Conservation (phyloP, 2,113 vertebrate species). For the Edolisoma coerulescens region DNA sequence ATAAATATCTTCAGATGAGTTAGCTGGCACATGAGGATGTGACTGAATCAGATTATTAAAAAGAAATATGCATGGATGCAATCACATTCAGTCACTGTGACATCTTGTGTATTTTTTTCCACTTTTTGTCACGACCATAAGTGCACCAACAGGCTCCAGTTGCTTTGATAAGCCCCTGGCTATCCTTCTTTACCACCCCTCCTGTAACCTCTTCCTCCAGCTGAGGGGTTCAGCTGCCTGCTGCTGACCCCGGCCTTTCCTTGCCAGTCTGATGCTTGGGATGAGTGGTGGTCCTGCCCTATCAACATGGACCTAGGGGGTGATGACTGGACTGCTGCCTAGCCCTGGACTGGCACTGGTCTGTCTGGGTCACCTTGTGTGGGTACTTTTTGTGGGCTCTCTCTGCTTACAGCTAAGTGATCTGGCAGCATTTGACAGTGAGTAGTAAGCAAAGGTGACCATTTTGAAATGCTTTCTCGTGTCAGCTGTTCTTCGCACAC, state of each 20-base stretch:
- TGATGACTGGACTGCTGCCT: neutral
- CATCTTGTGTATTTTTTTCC: neutral
- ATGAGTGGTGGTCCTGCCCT: neutral
- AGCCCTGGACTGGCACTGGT: neutral
- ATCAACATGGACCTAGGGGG: fast-evolving
- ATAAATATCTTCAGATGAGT: neutral
- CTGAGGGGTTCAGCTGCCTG: neutral
- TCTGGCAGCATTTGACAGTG: neutral
- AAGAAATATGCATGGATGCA: neutral
- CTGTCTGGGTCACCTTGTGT: neutral
- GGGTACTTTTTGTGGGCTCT: fast-evolving
- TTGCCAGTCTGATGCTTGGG: neutral
- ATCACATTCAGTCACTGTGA: neutral
- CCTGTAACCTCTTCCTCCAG: neutral
- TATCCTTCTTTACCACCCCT: neutral
- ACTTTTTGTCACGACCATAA: neutral
- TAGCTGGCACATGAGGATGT: neutral
- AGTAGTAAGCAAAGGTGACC: neutral
- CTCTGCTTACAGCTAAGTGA: neutral
- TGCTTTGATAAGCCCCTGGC: neutral
- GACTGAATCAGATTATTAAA: neutral
- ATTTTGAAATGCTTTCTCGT: neutral
- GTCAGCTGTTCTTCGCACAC: neutral
- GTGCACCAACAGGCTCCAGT: neutral
- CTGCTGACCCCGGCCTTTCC: neutral